A percentile compares a stretch with the other conserved stretches of the same genome.
Conservation (phyloP, 2,797 vertebrate genomes). For the Otolemur crassicaudatus region DNA sequence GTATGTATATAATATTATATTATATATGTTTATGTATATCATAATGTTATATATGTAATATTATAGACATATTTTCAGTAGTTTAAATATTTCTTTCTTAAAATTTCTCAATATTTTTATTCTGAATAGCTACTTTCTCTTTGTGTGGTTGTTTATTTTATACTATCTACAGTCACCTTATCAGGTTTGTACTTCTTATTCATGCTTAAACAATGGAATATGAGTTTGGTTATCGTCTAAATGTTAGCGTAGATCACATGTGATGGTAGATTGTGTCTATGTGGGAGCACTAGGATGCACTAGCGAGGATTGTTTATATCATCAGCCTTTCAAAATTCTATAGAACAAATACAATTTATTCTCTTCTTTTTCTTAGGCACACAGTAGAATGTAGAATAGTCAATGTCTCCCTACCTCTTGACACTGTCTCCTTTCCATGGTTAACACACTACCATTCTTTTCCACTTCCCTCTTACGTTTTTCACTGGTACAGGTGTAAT, state of each 20-base stretch:
- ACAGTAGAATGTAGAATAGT: not conserved
- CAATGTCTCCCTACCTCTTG: not conserved
- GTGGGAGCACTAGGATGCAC: not conserved
- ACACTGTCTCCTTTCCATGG: not conserved
- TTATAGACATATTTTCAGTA: not conserved
- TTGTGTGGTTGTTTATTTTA: not conserved
- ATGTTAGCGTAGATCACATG: not conserved
- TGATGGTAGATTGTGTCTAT: not conserved
- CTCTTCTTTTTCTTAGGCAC: not conserved
- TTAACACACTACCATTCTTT: not conserved
- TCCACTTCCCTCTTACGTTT: not conserved
- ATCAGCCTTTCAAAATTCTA: not conserved
- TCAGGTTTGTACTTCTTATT: not conserved
- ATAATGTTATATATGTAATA: not conserved
- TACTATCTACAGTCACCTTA: not conserved
- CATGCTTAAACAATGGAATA: not conserved
- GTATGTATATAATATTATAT: too few species aligned
- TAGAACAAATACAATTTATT: not conserved
- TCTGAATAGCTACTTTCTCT: not conserved
- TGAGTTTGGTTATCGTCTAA: not conserved
- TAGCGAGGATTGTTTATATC: not conserved
- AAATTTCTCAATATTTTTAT: not conserved
- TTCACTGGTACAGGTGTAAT: not conserved
- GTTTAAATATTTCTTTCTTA: not conserved
- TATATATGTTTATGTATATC: not conserved